Evolutionary conservation across 2,888 invertebrate species (phyloP).

Genomic region (Scaptomyza flava): DNA sequence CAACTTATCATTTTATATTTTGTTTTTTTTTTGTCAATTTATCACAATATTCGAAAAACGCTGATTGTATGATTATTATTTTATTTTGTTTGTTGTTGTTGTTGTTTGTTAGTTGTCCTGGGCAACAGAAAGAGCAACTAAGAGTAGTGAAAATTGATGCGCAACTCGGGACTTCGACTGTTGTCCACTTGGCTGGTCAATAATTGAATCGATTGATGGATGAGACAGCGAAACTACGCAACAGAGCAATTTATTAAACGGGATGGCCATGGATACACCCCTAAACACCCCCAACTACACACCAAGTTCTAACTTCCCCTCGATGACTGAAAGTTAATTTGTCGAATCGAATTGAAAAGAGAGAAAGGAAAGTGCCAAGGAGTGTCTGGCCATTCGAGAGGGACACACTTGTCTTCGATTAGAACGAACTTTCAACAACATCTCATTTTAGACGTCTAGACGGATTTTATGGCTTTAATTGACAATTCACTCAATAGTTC

Average conservation of each 20-base stretch:
- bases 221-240: slow-evolving; percentile 29
- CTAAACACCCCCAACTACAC: background rate
- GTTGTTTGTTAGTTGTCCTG: slow-evolving; percentile 51
- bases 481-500: slow-evolving; percentile 31
- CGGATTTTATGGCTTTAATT: slow-evolving; percentile 62
- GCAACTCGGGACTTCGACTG: slow-evolving; percentile 23
- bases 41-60: slow-evolving; percentile 45
- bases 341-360: slow-evolving; percentile 38
- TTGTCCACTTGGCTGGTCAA: slow-evolving; percentile 64
- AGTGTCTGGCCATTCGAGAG: slow-evolving; percentile 29
- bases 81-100: slow-evolving; percentile 2
- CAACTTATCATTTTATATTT: background rate
- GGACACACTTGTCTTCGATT: slow-evolving; percentile 14
- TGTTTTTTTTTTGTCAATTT: slow-evolving; percentile 34
- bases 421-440: background rate
- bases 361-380: slow-evolving; percentile 27
- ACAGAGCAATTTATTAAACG: slow-evolving; percentile 71
- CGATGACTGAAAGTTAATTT: slow-evolving; percentile 44
- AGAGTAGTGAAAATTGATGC: slow-evolving; percentile 70
- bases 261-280: slow-evolving; percentile 33
- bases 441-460: slow-evolving; percentile 59
- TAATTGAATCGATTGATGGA: slow-evolving; percentile 28
- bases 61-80: slow-evolving; percentile 43
- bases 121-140: slow-evolving; percentile 47
- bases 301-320: background rate